Base-by-base conservation (phyloP, 2,888 invertebrate genomes). In the Caenorhabditis imperialis region DNA sequence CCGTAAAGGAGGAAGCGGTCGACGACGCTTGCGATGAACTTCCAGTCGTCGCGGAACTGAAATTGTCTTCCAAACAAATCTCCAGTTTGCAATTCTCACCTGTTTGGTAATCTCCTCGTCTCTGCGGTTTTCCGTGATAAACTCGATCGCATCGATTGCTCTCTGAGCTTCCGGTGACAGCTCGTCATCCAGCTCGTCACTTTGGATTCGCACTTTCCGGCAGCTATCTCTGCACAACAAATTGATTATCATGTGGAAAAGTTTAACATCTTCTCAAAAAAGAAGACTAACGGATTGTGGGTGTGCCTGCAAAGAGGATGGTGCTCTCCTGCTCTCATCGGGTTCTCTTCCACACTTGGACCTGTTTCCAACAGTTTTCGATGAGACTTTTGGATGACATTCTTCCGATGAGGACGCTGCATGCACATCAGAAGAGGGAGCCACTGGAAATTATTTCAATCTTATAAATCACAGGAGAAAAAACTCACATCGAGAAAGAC, bases 391-490 rank as follows among this genome's bases (percentile, higher is more conserved):
- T 75, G 75, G 8, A 78, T 58, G 10, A 75, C 74, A 50, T 76
- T 76, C 33, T 73, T 70, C 22, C 82, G 54, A 42, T 72, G 72
- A 7, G 99, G 99, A 85, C 99, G 92, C 88, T 95, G 94, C 97
- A 99, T 98, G 83, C 97, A 91, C 85, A 99, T 90, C 84, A 95
- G 91, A 69, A 94, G 92, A 51, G 98, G 98, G 86, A 99, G 91
- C 89, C 94, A 94, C 86, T 86, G 51, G 58, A 79, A 71, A 2
- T 10, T 7, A 25, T 44, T 44, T 44, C 10, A 20, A 44, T 18
- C 35, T 47, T 25, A 12, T 20, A 4, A 57, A 22, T 16, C n/a
- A n/a, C 10, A 27, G 14, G 20, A 30, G n/a, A 37, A 16, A 23
- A 22, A 20, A 60, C 67, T 67, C n/a, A 83, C 83, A 90, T 96